These are phyloP conservation scores for Benthosema pterotum DNA, from an alignment of 2,797 vertebrate genomes.

Conservation along the genomic window DNA sequence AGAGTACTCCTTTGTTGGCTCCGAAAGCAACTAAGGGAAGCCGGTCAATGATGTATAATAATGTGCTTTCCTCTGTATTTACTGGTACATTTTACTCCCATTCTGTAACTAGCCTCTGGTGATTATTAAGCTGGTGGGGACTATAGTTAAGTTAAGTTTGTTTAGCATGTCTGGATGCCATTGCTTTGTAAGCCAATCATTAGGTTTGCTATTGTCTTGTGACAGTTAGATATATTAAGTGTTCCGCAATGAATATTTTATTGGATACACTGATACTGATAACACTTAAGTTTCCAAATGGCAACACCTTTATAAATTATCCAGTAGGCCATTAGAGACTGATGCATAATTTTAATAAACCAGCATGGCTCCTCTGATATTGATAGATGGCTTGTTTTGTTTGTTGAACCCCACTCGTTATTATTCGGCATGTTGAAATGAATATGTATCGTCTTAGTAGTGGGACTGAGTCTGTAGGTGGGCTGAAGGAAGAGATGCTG, in stretches of 20 bases:
- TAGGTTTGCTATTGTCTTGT: constrained; percentile 73
- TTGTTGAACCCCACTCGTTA: constrained; percentile 35
- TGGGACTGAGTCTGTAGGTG: constrained; percentile 14
- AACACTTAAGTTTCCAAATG: constrained; percentile 41
- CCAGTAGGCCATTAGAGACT: neutral
- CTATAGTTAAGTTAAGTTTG: constrained; percentile 47
- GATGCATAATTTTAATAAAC: neutral
- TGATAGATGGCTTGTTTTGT: constrained; percentile 60
- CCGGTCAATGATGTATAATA: constrained; percentile 10
- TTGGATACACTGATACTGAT: constrained; percentile 40
- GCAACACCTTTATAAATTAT: constrained; percentile 26
- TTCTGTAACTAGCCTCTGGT: constrained; percentile 22
- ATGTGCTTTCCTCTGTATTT: constrained; percentile 3
- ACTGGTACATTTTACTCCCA: neutral
- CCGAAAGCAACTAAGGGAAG: constrained; percentile 27
- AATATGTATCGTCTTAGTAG: constrained; percentile 56
- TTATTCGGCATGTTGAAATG: constrained; percentile 49
- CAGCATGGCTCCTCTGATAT: constrained; percentile 20
- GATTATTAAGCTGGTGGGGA: constrained; percentile 32
- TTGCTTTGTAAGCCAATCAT: constrained; percentile 61
- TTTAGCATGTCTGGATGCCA: constrained; percentile 38
- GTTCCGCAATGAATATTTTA: constrained; percentile 57
- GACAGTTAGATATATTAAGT: constrained; percentile 68
- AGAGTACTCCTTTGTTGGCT: neutral
- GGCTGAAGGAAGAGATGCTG: constrained; percentile 44